phyloP scores from a whole-genome alignment of 2,888 invertebrate species.

The Mycalesis mineus region DNA sequence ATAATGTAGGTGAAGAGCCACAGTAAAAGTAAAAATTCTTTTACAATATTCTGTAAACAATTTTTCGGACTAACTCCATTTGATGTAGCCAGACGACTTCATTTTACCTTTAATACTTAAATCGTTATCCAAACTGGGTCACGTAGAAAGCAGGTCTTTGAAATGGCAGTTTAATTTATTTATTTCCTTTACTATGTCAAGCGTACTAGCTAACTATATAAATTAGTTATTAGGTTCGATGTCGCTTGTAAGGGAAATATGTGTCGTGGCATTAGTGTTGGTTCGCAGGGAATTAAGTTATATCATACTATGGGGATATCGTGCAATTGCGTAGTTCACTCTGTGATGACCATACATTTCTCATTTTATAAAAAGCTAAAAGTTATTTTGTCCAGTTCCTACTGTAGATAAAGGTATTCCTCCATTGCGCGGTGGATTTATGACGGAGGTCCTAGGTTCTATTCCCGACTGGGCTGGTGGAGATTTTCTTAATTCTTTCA shows the following conservation, averaged over 20 bases:
- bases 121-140: conserved; percentile 10
- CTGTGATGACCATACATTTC: too few relatives aligned
- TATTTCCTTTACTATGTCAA: conserved; percentile 6
- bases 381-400: too few relatives aligned
- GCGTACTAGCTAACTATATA: not conserved
- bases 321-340: too few relatives aligned
- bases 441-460: too few relatives aligned
- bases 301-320: too few relatives aligned
- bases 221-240: not conserved
- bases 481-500: too few relatives aligned
- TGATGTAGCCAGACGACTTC: not conserved
- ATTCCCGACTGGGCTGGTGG: too few relatives aligned
- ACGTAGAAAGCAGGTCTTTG: conserved; percentile 12
- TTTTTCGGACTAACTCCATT: not conserved
- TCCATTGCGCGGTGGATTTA: too few relatives aligned
- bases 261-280: not conserved
- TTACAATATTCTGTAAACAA: not conserved
- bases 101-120: not conserved
- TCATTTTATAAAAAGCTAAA: too few relatives aligned
- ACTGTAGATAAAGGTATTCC: too few relatives aligned
- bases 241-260: not conserved
- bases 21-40: too few relatives aligned
- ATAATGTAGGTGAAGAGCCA: too few relatives aligned
- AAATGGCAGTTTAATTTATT: conserved; percentile 10
- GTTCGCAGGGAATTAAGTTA: not conserved